Evolutionary conservation across 2,113 vertebrate species (phyloP), one percentile per base, ranked within the genome.

Genomic region (Gambusia holbrooki): DNA sequence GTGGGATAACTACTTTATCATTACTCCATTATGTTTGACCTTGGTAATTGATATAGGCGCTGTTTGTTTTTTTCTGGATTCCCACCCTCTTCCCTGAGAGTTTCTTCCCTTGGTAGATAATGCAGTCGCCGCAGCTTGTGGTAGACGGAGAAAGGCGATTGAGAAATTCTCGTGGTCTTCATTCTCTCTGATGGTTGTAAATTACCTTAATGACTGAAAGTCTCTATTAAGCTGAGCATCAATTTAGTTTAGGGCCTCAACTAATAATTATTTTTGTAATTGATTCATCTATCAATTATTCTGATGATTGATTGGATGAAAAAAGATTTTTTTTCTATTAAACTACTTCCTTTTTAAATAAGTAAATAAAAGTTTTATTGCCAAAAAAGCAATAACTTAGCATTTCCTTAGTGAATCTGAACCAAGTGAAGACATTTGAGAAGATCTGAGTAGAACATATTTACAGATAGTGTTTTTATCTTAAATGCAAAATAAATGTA

Each of bases 1-100:
- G 75, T 73, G 85, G 79, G 75, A 84, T 85, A 68, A 76, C 79
- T 71, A 13, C 72, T 82, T 88, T 71, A 79, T 87, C 75, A 65
- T 89, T 81, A 77, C 71, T 74, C 58, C 51, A 71, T 80, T 80
- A 73, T 86, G 84, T 86, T 83, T 87, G 84, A 79, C 75, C 80
- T 72, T 27, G 35, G 82, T 87, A 88, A 89, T 84, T 85, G 87
- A 89, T 90, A 85, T 54, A 87, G 74, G 72, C 33, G 11, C 63
- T 85, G 82, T 91, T 87, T 89, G 81, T 84, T 91, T 86, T 27
- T 83, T 61, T 4, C 80, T 82, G 40, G 60, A 40, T 68, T 76
- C 81, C 81, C 73, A 66, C 77, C 70, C 64, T 74, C 75, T 54
- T 80, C 66, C 62, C 25, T 78, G 80, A 74, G 74, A 88, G 29